Base-by-base conservation (phyloP, 1,140 invertebrate species). In the Drosophila nasuta region DNA sequence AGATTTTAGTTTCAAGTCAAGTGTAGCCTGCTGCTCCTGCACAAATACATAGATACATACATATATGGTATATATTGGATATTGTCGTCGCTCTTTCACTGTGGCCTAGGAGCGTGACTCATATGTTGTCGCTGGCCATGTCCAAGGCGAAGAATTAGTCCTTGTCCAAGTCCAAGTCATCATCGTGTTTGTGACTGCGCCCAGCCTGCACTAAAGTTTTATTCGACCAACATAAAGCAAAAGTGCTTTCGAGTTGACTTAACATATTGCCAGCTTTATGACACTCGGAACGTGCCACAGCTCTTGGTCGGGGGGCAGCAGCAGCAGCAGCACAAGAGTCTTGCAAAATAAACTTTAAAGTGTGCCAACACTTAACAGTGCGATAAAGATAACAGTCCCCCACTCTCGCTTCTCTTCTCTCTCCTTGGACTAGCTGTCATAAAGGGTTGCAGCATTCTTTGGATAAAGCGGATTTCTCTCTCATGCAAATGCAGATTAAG, bases 1-100 rank as follows among this genome's bases (percentile, higher is more conserved):
- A 88, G 85, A 88, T 88, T 88, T 88, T 88, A 88, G 85, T 90
- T 88, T 89, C 85, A 80, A 88, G 85, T 88, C 85, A 89, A 88
- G 81, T 88, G 85, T 71, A 68, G 70, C 41, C 46, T 64, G 38
- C 48, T 33, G 35, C n/a, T 41, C 17, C 20, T 33, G 4, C 17
- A 13, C 11, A 30, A 30, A 13, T 15, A 4, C 15, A 13, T 15
- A 13, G 15, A 15, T 46, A 13, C 5, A 7, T 48, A 38, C 35
- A 38, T 8, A 38, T 38, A 10, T 38, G 8, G 10, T 38, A 38
- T 38, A 33, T 33, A 38, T 38, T 8, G 35, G 8, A 38, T 38
- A 38, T 10, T 8, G 7, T 2, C 35, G 8, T 3, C 35, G 7
- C 10, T 30, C 13, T 56, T 35, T 10, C 6, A 17, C 15, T 20